A percentile compares a stretch with the other conserved stretches of the same genome.
phyloP scores from a whole-genome alignment of 1,140 invertebrate genomes.

The Phortica variegata region DNA sequence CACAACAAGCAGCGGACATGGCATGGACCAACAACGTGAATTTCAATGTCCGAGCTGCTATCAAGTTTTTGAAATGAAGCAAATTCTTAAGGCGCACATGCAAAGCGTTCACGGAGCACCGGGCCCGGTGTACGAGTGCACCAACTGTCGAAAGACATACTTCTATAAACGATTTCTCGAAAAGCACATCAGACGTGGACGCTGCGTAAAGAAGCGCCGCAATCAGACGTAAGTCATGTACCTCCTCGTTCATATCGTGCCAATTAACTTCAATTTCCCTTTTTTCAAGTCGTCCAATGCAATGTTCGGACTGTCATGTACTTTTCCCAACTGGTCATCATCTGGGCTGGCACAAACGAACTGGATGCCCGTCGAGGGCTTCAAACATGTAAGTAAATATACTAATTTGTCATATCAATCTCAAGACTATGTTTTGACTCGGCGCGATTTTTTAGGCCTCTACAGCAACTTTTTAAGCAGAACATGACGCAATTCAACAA shows the following conservation, averaged over 20 bases:
- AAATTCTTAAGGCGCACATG: conserved; percentile 53
- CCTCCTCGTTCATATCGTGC: not conserved
- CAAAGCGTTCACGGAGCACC: conserved; percentile 48
- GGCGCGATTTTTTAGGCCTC: conserved; percentile 36
- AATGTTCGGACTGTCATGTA: conserved; percentile 53
- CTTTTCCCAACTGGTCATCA: conserved; percentile 54
- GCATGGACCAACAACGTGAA: conserved; percentile 17
- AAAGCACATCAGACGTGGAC: conserved; percentile 51
- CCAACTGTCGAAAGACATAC: conserved; percentile 52
- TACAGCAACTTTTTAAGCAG: conserved; percentile 53
- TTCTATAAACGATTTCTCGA: conserved; percentile 54
- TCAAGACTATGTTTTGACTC: not conserved
- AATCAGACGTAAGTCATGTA: conserved; percentile 46
- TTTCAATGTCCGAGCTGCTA: conserved; percentile 52
- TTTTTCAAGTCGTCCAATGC: conserved; percentile 43
- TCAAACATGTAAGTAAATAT: conserved; percentile 46
- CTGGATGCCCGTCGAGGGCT: conserved; percentile 50
- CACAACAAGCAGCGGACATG: not conserved
- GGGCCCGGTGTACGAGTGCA: conserved; percentile 50
- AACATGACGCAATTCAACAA: conserved; percentile 54
- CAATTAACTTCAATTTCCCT: not conserved
- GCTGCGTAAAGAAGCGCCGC: conserved; percentile 53
- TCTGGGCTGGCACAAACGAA: conserved; percentile 53
- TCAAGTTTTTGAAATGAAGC: conserved; percentile 50
- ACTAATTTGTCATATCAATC: not conserved